Conservation (phyloP, 2,797 vertebrate species). For the Vultur gryphus region DNA sequence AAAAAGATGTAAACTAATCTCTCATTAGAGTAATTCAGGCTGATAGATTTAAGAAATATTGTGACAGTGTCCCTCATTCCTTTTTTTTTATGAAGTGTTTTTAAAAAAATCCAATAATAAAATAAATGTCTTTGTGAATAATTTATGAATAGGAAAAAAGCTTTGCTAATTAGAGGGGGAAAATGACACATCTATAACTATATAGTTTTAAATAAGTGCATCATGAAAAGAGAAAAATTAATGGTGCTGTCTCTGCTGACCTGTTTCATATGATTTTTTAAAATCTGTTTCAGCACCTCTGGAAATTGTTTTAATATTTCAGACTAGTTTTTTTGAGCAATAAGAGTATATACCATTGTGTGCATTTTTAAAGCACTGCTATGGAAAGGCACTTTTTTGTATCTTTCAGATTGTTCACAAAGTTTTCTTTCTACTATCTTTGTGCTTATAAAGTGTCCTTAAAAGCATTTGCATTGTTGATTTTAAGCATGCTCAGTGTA, state of each 20-base stretch:
- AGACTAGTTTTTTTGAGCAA: slow-evolving; percentile 62
- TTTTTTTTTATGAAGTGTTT: background rate
- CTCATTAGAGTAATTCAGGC: background rate
- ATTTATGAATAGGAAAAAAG: slow-evolving; percentile 24
- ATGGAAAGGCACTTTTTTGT: slow-evolving; percentile 62
- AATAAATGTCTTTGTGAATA: slow-evolving; percentile 38
- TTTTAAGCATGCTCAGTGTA: slow-evolving; percentile 14
- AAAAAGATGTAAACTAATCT: background rate
- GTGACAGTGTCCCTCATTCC: background rate
- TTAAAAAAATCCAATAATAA: background rate
- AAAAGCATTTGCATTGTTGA: slow-evolving; percentile 49
- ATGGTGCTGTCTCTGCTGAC: slow-evolving; percentile 54
- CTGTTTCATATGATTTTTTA: slow-evolving; percentile 17
- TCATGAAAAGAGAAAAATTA: background rate
- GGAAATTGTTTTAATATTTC: slow-evolving; percentile 24
- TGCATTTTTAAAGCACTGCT: slow-evolving; percentile 67
- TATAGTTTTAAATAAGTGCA: background rate
- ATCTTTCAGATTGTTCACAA: slow-evolving; percentile 51
- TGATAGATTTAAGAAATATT: background rate
- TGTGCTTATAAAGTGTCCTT: slow-evolving; percentile 70
- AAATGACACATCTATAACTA: slow-evolving; percentile 16
- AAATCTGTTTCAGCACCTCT: slow-evolving; percentile 35
- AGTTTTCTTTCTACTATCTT: slow-evolving; percentile 56
- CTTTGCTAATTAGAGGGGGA: background rate
- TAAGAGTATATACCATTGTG: slow-evolving; percentile 60